phyloP scores from a whole-genome alignment of 2,797 vertebrate species.

The Pteropus rufus region DNA sequence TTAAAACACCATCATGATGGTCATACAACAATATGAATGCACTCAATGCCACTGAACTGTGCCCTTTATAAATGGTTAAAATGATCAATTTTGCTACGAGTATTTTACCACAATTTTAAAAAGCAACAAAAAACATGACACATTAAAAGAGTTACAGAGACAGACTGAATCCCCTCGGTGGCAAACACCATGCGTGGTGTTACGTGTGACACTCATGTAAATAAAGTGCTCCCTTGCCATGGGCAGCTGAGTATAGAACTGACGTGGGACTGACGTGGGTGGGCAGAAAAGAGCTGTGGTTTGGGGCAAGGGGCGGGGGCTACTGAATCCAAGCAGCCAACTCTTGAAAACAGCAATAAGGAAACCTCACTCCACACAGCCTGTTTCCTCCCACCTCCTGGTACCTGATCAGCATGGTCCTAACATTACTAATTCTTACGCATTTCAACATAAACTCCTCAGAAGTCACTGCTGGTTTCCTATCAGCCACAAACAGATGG shows the following conservation, averaged over 20 bases:
- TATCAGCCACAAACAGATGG: constrained; percentile 49
- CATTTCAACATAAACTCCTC: constrained; percentile 38
- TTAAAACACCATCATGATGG: neutral
- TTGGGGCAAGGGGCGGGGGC: neutral
- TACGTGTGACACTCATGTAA: neutral
- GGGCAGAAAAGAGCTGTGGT: neutral
- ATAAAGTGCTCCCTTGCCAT: neutral
- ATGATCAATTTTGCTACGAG: neutral
- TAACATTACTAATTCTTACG: constrained; percentile 53
- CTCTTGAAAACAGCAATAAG: neutral
- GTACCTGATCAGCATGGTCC: constrained; percentile 32
- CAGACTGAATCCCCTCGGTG: neutral
- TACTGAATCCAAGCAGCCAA: neutral
- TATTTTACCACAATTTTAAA: neutral
- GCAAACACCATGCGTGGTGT: neutral
- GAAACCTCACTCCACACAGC: neutral
- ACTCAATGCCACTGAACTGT: neutral
- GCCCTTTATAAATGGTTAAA: neutral
- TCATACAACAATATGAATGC: neutral
- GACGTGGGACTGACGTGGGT: neutral
- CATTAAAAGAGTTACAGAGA: neutral
- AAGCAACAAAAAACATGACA: neutral
- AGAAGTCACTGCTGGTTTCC: constrained; percentile 47
- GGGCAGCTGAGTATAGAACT: neutral
- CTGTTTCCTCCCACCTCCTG: neutral